Evolutionary conservation across 2,888 invertebrate species (phyloP), one percentile per base, ranked within the genome.

Genomic region (Lasiommata megera): DNA sequence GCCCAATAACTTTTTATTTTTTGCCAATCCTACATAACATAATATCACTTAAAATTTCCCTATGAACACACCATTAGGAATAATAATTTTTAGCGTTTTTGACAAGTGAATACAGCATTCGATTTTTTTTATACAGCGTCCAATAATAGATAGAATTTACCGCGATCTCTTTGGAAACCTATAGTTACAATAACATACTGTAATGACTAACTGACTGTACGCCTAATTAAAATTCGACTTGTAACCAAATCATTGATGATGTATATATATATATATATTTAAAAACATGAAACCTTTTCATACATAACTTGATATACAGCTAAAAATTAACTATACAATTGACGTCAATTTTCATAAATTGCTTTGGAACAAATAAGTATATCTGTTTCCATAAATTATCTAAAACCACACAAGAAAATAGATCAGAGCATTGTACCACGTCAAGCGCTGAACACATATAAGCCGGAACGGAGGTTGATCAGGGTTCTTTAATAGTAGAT

Each of bases 341-440:
- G 62, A 68, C 65, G 67, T 68, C 23, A 67, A 69, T 65, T 70
- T 70, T 59, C 62, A 69, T 73, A 65, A 67, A 71, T 71, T 71
- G 72, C 65, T 69, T 62, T 67, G 68, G 71, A 74, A 76, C 72
- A 76, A 78, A 44, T 52, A 57, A 54, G 46, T 44, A 47, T 55
- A 36, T 56, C 51, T 56, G 51, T 51, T 54, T 31, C 9, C 6
- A 41, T 37, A 41, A 41, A 16, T 46, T 28, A 57, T 57, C 60
- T 72, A 74, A 70, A 72, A 76, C 67, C 79, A 77, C 78, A 78
- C 75, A 76, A 72, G n/a, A 77, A 46, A 76, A 76, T 75, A 78
- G 79, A 77, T 72, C 73, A 74, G 75, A 66, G 75, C 80, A 77
- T 71, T 75, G 75, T 72, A 83, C 82, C 82, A 79, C 80, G 2